Conservation (phyloP, 2,113 vertebrate species). For the Uria aalge region DNA sequence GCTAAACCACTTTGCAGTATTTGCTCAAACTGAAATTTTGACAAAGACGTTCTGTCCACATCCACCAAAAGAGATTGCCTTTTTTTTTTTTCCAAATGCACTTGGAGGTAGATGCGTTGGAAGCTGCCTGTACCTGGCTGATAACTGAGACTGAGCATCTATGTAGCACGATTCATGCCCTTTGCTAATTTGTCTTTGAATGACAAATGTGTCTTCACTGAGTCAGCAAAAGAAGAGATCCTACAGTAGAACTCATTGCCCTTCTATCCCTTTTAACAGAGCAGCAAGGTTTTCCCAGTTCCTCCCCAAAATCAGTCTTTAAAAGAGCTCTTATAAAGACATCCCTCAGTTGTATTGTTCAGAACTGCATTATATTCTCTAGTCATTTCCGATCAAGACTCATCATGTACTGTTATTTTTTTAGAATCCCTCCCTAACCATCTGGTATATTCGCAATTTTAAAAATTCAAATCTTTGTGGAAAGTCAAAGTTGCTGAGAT, state of each 20-base stretch:
- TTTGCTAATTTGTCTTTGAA: conserved; percentile 73
- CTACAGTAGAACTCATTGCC: not conserved
- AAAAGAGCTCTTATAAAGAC: not conserved
- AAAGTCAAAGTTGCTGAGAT: not conserved
- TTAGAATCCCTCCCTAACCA: not conserved
- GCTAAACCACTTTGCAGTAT: conserved; percentile 60
- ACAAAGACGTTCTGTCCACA: conserved; percentile 62
- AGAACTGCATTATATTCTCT: not conserved
- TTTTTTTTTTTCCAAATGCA: conserved; percentile 18
- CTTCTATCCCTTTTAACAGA: conserved; percentile 3
- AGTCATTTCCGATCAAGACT: not conserved
- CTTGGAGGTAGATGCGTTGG: conserved; percentile 52
- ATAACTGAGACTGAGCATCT: conserved; percentile 60
- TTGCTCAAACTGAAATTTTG: conserved; percentile 62
- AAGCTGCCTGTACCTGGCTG: conserved; percentile 67
- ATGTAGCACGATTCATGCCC: conserved; percentile 23
- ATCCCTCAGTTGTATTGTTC: not conserved
- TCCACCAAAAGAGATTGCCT: conserved; percentile 45
- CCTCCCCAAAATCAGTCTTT: not conserved
- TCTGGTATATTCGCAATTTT: not conserved
- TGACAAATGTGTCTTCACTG: conserved; percentile 65
- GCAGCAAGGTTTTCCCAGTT: not conserved
- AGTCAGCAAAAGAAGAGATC: conserved; percentile 64
- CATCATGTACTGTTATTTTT: not conserved
- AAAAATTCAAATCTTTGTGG: not conserved